Base-by-base conservation (phyloP, 2,888 invertebrate species). In the Drosophila multiciliata region DNA sequence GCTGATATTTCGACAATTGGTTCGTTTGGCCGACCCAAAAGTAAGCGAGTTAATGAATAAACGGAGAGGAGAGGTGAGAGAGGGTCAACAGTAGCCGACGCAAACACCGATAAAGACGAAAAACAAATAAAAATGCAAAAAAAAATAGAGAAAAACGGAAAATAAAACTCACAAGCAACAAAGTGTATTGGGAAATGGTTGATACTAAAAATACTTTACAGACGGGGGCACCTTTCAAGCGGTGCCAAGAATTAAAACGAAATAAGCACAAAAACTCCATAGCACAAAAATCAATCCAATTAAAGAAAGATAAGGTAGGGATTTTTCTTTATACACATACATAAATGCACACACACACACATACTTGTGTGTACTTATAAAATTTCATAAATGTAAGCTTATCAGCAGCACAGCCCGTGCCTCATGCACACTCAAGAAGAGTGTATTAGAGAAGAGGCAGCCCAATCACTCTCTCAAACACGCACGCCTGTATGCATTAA, bases 151-250 rank as follows among this genome's bases (percentile, higher is more conserved):
- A 64, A 57, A 54, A 49, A 57, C 35, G 1, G 23, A 45, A 45
- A 23, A 45, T 45, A 45, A 53, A 35, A 53, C 15, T 35, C 20
- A 53, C 20, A 15, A 53, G 26, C 54, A 36, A 38, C 58, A 69
- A 66, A 67, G 11, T 38, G 48, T 67, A 74, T 76, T 76, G 61
- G 58, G 70, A 74, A 75, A 75, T 81, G 58, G 59, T 50, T 66
- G 63, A 32, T 54, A 73, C 83, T 85, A 82, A 78, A 85, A 82
- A 85, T 80, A 82, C 53, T 66, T 66, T 64, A 45, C 45, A 45
- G 50, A 62, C 20, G 64, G 48, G 54, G 53, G 53, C 61, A 45
- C 15, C 75, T 72, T 66, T 68, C 4, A 62, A 68, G 49, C 20
- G 33, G 36, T 66, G 69, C 73, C 73, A 83, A 84, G 76, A 70